Evolutionary conservation across 1,140 invertebrate genomes (phyloP).

Genomic region (Piezodorus guildinii): DNA sequence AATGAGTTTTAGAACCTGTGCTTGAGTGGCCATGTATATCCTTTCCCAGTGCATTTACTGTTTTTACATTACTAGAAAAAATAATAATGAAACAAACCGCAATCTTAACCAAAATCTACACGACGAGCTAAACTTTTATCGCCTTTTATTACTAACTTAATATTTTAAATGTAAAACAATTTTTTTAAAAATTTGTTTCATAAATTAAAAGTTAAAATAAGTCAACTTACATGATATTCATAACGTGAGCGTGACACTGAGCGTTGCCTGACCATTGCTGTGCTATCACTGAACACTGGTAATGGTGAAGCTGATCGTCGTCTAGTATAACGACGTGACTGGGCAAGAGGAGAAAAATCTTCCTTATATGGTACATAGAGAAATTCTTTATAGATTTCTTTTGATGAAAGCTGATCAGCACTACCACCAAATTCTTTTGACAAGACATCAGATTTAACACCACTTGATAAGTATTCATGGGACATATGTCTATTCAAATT

Average conservation of each 20-base stretch:
- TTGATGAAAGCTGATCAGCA: background rate
- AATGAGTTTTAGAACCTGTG: too few species aligned
- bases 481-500: background rate
- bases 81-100: too few species aligned
- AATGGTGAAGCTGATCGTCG: slow-evolving; percentile 3
- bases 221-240: background rate
- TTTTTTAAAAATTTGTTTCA: too few species aligned
- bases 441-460: background rate
- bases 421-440: background rate
- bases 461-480: background rate
- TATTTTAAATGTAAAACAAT: too few species aligned
- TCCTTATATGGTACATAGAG: background rate
- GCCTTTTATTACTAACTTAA: too few species aligned
- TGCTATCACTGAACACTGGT: background rate
- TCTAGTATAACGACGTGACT: slow-evolving; percentile 1
- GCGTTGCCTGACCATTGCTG: background rate
- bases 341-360: slow-evolving; percentile 3
- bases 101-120: too few species aligned
- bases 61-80: too few species aligned
- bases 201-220: background rate
- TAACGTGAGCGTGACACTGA: background rate
- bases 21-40: too few species aligned
- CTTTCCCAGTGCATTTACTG: too few species aligned
- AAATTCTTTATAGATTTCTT: background rate
- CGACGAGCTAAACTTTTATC: too few species aligned